Percentiles rank a stretch among this genome's conserved stretches.
These are phyloP conservation scores for Orthonyx spaldingii DNA, from an alignment of 2,113 vertebrate species.

Conservation along the genomic window DNA sequence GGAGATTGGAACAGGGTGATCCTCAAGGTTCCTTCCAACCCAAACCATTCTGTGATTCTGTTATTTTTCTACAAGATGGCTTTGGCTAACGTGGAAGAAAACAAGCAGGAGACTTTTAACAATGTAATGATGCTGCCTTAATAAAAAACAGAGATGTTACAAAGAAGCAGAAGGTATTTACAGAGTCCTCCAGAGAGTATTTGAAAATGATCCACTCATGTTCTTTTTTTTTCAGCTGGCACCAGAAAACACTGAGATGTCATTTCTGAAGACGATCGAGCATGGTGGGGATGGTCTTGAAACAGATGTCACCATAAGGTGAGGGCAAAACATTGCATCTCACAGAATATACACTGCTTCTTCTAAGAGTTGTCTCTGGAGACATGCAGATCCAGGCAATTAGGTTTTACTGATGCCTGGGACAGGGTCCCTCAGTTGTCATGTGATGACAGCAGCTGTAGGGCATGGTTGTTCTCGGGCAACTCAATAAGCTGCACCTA, in stretches of 20 bases:
- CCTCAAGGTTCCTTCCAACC: background rate
- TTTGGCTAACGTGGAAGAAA: background rate
- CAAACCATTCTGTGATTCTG: background rate
- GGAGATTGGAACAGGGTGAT: background rate
- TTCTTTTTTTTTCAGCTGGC: slow-evolving; percentile 68
- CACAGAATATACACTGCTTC: rapidly evolving
- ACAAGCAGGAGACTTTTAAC: background rate
- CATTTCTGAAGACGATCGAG: slow-evolving; percentile 88
- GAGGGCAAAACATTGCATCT: background rate
- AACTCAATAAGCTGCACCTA: background rate
- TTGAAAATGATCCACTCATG: background rate
- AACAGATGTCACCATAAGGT: slow-evolving; percentile 88
- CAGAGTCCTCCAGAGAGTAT: background rate
- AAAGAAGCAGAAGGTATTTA: background rate
- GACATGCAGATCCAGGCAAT: background rate
- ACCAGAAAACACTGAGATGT: slow-evolving; percentile 90
- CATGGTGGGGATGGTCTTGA: slow-evolving; percentile 80
- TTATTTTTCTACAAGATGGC: background rate
- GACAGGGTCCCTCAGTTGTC: background rate
- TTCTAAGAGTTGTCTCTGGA: background rate
- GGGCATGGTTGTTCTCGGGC: background rate
- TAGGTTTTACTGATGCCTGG: background rate
- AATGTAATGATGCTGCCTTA: background rate
- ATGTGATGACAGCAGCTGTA: background rate
- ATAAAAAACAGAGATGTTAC: background rate